phyloP scores from a whole-genome alignment of 2,113 vertebrate species.

The Sapajus apella region DNA sequence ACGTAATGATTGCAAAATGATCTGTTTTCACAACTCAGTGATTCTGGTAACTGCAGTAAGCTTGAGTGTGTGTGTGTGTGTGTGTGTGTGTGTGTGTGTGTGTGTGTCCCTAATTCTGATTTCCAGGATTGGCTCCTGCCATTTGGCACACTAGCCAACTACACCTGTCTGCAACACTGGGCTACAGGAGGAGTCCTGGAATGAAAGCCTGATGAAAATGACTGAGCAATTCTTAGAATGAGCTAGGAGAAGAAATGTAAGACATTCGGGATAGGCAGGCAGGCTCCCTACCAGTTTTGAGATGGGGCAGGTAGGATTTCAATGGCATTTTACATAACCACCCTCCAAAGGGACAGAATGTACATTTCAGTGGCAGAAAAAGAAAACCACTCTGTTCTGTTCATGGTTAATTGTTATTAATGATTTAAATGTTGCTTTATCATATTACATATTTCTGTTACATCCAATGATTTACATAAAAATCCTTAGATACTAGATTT shows the following conservation, averaged over 20 bases:
- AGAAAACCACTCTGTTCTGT: slow-evolving; percentile 15
- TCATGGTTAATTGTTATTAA: slow-evolving; percentile 42
- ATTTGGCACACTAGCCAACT: neutral
- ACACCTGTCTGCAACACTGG: neutral
- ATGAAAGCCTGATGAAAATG: neutral
- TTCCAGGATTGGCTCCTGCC: neutral
- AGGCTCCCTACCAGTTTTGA: neutral
- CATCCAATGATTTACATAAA: neutral
- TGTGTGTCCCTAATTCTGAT: neutral
- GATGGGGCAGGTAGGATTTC: slow-evolving; percentile 41
- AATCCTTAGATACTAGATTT: slow-evolving; percentile 25
- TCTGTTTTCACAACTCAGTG: neutral
- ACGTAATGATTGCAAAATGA: neutral
- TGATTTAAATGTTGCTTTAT: slow-evolving; percentile 52
- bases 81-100: neutral
- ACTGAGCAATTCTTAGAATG: neutral
- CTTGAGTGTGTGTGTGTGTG: neutral
- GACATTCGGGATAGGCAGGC: neutral
- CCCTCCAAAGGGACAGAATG: neutral
- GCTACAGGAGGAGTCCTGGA: neutral
- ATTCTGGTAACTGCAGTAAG: neutral
- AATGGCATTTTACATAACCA: neutral
- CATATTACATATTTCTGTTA: slow-evolving; percentile 42
- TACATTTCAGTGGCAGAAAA: slow-evolving; percentile 28
- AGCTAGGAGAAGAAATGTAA: neutral